These are phyloP conservation scores for Apoda limacodes DNA, from an alignment of 2,888 invertebrate species.

Conservation along the genomic window DNA sequence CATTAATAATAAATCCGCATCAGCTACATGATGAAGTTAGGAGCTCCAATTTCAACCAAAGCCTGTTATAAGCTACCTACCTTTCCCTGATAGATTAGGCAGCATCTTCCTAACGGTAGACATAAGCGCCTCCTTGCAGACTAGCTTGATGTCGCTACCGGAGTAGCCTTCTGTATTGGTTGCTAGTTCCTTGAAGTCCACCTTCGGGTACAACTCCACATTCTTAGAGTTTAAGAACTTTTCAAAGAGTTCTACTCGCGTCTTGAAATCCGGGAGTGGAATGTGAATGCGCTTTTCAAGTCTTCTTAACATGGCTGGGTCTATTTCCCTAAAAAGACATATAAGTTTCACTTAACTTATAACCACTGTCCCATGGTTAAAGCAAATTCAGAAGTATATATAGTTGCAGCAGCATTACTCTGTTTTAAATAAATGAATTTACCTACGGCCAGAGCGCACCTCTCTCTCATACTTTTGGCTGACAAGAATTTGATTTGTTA, in stretches of 20 bases:
- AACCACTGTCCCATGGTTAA: background rate
- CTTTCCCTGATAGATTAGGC: conserved; percentile 39
- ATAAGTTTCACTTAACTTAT: background rate
- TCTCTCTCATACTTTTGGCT: too few species aligned
- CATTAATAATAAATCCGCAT: too few species aligned
- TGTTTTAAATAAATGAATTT: background rate
- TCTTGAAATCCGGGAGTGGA: conserved; percentile 76
- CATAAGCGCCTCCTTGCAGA: conserved; percentile 93
- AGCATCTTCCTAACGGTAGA: conserved; percentile 75
- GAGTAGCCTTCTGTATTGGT: conserved; percentile 80
- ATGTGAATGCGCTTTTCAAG: conserved; percentile 89
- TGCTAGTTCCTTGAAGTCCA: conserved; percentile 59
- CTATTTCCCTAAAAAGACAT: conserved; percentile 77
- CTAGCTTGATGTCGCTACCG: conserved; percentile 87
- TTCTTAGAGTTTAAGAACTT: conserved; percentile 66
- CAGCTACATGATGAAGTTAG: too few species aligned
- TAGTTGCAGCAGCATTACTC: too few species aligned
- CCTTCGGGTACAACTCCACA: conserved; percentile 50
- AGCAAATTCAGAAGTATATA: background rate
- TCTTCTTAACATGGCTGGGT: conserved; percentile 86
- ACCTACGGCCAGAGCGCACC: too few species aligned
- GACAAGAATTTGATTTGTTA: too few species aligned
- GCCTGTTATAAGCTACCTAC: conserved; percentile 23
- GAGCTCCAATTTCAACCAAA: background rate
- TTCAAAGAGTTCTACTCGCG: conserved; percentile 77